Conservation (phyloP, 2,888 invertebrate genomes). For the Maniola hyperantus region DNA sequence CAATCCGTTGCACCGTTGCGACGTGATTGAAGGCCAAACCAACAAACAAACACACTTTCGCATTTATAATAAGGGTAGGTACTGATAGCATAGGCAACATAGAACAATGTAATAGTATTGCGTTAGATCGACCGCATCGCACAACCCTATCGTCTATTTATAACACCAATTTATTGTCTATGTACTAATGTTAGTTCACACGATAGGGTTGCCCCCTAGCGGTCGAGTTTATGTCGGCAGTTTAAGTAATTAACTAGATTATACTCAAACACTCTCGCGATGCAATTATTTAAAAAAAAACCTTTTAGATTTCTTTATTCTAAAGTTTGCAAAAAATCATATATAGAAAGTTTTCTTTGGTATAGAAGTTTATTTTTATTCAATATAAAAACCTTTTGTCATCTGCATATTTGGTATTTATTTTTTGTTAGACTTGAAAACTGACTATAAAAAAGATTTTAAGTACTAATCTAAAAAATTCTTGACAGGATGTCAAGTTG, state of each 20-base stretch:
- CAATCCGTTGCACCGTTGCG: no score
- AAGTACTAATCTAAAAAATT: no score
- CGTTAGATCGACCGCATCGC: not conserved
- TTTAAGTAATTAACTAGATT: conserved; percentile 35
- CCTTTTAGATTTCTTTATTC: no score
- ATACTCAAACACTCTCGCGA: conserved; percentile 15
- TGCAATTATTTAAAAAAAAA: conserved; percentile 22
- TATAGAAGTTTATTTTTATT: no score
- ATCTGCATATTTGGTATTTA: not conserved
- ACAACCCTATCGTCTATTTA: conserved; percentile 12
- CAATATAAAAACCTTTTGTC: no score
- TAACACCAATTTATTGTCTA: conserved; percentile 17
- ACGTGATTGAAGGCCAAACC: no score
- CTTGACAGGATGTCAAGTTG: no score
- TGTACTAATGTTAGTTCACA: not conserved
- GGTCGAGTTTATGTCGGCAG: conserved; percentile 24
- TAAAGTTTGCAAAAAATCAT: no score
- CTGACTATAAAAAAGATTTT: no score
- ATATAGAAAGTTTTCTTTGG: no score
- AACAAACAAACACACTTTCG: no score
- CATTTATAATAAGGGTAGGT: no score
- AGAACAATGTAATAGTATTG: conserved; percentile 6
- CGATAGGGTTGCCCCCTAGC: conserved; percentile 6
- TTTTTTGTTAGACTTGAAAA: not conserved
- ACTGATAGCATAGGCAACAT: conserved; percentile 20